Conservation (phyloP, 2,888 invertebrate species). For the Pseudococcus viburni region DNA sequence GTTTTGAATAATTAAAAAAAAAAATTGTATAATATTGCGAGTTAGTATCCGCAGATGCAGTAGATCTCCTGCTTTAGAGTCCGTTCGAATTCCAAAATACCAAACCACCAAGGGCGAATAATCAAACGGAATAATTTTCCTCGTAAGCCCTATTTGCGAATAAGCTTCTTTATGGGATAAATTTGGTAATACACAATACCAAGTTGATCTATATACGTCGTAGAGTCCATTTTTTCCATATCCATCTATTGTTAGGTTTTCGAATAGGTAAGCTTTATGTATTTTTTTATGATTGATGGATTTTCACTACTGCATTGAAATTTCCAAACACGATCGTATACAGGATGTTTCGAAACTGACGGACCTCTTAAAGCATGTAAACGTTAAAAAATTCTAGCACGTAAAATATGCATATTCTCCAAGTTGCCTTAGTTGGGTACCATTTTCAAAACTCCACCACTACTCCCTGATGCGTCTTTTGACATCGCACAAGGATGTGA, state of each 20-base stretch:
- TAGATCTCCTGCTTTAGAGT: neutral
- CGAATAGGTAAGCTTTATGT: neutral
- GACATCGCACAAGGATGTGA: too few relatives aligned
- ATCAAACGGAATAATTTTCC: neutral
- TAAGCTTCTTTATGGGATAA: neutral
- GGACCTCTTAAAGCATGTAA: too few relatives aligned
- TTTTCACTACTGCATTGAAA: neutral
- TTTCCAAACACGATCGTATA: neutral
- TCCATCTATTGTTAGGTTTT: neutral
- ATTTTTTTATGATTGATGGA: constrained; percentile 23
- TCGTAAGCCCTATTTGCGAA: neutral
- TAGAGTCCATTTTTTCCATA: neutral
- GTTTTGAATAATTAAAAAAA: constrained; percentile 28
- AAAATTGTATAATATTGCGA: neutral
- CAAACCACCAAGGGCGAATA: constrained; percentile 13
- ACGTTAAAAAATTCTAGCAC: too few relatives aligned
- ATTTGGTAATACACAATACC: neutral
- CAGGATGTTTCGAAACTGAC: too few relatives aligned
- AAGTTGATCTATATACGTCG: neutral
- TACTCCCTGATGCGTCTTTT: too few relatives aligned
- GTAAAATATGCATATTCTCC: too few relatives aligned
- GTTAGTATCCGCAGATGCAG: neutral
- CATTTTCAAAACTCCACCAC: too few relatives aligned
- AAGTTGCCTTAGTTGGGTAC: too few relatives aligned
- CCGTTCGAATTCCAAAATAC: neutral